Base-by-base conservation (phyloP, 2,888 invertebrate species). In the Rhamnusium bicolor region DNA sequence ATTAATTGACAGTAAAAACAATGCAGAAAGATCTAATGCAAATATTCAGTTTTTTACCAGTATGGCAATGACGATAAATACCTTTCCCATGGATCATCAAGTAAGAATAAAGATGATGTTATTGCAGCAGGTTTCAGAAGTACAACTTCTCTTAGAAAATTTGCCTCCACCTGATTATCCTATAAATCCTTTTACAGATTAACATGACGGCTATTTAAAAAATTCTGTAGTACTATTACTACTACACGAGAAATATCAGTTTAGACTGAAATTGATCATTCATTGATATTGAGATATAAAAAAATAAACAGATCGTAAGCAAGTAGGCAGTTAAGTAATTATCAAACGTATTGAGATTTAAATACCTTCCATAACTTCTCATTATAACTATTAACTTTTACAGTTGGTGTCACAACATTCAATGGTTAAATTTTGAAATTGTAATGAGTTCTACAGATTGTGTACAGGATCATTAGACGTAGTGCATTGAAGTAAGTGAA, bases 61-160 rank as follows among this genome's bases (percentile, higher is more conserved):
- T 70, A 62, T 70, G 61, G 69, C 69, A 16, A 51, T 63, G 62
- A 63, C 69, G 10, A 51, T 70, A 18, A 62, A 70, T 16, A 27
- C 69, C 3, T 70, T 70, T 54, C 69, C 69, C 1, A 24, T 21
- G 24, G 69, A 70, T 24, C 62, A 70, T 62, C 69, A 70, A 40
- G 40, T 62, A 6, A 47, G 62, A 12, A 70, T 70, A 53, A 70
- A 70, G 40, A 53, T 61, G 62, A 70, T 62, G 49, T 19, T 70
- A 10, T 12, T 70, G n/a, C 69, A 70, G 58, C 69, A 70, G 24
- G 53, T 70, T 21, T 61, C 60, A 10, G 69, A 70, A 54, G 27
- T 70, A 40, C 69, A 70, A 46, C 65, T 65, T 32, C 65, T 65
- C 0, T 19, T 65, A 19, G 65, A 65, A 53, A 65, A 65, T n/a